Percentiles rank a stretch among this genome's conserved stretches.
Conservation (phyloP, 1,140 invertebrate genomes). For the Neomicropteryx cornuta region DNA sequence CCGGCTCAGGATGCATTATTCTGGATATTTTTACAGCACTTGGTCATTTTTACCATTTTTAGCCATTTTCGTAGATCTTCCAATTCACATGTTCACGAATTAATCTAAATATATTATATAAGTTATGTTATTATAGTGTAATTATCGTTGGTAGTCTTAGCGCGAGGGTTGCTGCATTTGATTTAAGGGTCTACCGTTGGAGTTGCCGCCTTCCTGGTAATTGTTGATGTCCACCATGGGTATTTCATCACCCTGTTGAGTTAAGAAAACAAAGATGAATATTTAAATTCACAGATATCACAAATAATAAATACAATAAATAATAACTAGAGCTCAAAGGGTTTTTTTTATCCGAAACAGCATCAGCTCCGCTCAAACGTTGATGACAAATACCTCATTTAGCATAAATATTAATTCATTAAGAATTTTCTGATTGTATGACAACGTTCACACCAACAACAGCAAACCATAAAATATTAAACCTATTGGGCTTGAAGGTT, state of each 20-base stretch:
- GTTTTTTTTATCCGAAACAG: slow-evolving; percentile 10
- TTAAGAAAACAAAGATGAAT: slow-evolving; percentile 11
- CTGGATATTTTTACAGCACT: too few species aligned
- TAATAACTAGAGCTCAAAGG: slow-evolving; percentile 8
- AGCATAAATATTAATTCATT: slow-evolving; percentile 9
- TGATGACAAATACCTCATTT: slow-evolving; percentile 19
- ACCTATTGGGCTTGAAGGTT: too few species aligned
- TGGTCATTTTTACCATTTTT: too few species aligned
- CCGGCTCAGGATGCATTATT: too few species aligned
- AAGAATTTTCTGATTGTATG: slow-evolving; percentile 4
- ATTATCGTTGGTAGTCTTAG: too few species aligned
- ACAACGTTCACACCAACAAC: slow-evolving; percentile 6
- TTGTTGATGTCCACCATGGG: slow-evolving; percentile 63
- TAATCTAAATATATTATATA: too few species aligned
- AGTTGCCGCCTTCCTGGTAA: slow-evolving; percentile 43
- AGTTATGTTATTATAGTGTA: too few species aligned
- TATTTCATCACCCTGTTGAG: slow-evolving; percentile 58
- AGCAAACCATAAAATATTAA: too few species aligned
- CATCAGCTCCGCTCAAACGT: slow-evolving; percentile 2
- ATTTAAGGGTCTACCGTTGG: slow-evolving; percentile 37
- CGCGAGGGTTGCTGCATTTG: too few species aligned
- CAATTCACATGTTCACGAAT: too few species aligned
- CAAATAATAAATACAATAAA: slow-evolving; percentile 9
- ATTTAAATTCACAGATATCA: slow-evolving; percentile 8
- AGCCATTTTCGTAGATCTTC: too few species aligned